phyloP scores from a whole-genome alignment of 2,113 vertebrate species.

The Malurus cyaneus region DNA sequence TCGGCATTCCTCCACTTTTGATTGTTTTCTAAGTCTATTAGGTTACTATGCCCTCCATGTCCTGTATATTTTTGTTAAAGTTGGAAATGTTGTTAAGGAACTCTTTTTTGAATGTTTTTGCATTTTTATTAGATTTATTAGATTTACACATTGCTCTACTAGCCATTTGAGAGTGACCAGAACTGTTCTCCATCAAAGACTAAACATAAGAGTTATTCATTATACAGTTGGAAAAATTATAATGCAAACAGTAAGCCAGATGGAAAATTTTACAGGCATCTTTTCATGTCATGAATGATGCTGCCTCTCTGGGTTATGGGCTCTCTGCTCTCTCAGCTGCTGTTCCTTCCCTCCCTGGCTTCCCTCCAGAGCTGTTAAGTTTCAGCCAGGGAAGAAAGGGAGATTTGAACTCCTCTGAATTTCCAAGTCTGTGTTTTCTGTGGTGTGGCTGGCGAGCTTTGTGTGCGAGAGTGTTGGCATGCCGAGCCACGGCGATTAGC shows the following conservation, averaged over 20 bases:
- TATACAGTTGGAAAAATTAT: conserved; percentile 46
- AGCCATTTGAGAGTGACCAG: conserved; percentile 2
- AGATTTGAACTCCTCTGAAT: conserved; percentile 43
- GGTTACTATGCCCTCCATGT: not conserved
- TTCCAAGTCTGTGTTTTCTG: conserved; percentile 42
- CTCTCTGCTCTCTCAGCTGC: conserved; percentile 15
- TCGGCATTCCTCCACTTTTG: not conserved
- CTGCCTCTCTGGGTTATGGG: not conserved
- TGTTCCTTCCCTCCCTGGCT: conserved; percentile 48
- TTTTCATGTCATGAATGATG: conserved; percentile 40
- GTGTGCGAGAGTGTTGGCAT: not conserved
- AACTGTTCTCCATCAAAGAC: conserved; percentile 26
- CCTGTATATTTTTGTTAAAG: conserved; percentile 5
- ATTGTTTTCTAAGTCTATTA: not conserved
- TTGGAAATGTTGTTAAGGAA: not conserved
- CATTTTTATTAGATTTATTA: conserved; percentile 34
- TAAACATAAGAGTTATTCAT: conserved; percentile 19
- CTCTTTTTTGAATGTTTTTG: not conserved
- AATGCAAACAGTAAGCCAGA: conserved; percentile 40
- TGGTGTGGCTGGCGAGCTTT: not conserved
- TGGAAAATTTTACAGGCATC: conserved; percentile 49
- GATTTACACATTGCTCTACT: not conserved
- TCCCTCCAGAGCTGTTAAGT: conserved; percentile 58
- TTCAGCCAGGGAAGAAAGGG: conserved; percentile 39
- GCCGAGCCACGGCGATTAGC: not conserved